Percentiles rank a stretch among this genome's conserved stretches.
These are phyloP conservation scores for Leptonema lineaticorne DNA, from an alignment of 1,140 invertebrate genomes.

Conservation along the genomic window DNA sequence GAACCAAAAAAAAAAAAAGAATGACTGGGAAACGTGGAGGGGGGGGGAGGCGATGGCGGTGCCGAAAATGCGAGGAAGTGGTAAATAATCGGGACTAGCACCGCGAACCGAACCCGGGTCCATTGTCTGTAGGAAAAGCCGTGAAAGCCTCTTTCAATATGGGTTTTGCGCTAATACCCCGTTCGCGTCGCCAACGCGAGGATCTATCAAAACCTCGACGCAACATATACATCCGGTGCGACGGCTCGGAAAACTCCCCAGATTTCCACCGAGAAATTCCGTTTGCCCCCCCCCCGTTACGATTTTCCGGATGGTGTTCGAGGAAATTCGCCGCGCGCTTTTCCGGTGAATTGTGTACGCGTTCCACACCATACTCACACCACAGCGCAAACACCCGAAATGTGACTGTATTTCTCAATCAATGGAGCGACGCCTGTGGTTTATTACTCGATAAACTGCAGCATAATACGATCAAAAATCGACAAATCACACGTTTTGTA, in stretches of 20 bases:
- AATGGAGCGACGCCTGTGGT: background rate
- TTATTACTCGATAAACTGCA: too few relatives aligned
- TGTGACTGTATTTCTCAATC: background rate
- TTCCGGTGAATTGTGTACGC: background rate
- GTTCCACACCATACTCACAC: too few relatives aligned
- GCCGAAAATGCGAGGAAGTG: background rate
- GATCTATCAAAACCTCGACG: conserved; percentile 5
- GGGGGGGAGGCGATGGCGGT: background rate
- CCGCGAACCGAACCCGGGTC: background rate
- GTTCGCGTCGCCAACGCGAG: conserved; percentile 6
- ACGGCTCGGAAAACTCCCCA: conserved; percentile 17
- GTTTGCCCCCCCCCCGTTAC: too few relatives aligned
- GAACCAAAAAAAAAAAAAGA: too few relatives aligned
- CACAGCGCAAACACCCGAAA: background rate
- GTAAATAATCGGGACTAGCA: conserved; percentile 19
- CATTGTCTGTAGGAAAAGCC: conserved; percentile 19
- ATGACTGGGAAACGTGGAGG: background rate
- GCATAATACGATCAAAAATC: too few relatives aligned
- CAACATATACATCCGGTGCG: conserved; percentile 13
- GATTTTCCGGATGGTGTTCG: background rate
- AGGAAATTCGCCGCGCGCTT: conserved; percentile 3
- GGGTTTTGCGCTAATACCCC: conserved; percentile 24
- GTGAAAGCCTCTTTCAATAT: conserved; percentile 22
- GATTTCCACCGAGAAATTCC: background rate
- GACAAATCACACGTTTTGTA: too few relatives aligned